phyloP scores from a whole-genome alignment of 2,888 invertebrate species.

The Sussaba pulchella region DNA sequence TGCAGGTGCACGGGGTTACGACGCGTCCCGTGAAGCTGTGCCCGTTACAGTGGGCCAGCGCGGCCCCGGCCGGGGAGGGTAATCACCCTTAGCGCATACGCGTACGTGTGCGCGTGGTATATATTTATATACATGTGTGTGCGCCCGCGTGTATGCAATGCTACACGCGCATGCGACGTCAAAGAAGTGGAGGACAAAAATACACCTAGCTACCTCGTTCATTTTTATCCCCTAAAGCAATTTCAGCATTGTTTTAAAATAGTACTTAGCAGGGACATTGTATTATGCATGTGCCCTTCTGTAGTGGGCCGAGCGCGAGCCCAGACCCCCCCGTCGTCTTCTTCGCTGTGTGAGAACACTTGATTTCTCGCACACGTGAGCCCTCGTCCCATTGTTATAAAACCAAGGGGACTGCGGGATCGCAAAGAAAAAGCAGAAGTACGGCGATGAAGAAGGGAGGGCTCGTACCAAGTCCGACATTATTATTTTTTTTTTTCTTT shows the following conservation, averaged over 20 bases:
- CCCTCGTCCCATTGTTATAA: conserved; percentile 82
- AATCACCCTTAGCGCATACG: conserved; percentile 70
- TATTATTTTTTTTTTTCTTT: conserved; percentile 61
- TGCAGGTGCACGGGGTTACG: conserved; percentile 67
- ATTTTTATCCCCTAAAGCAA: conserved; percentile 85
- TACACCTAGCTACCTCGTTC: conserved; percentile 84
- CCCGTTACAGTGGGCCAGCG: conserved; percentile 59
- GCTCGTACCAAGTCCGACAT: conserved; percentile 77
- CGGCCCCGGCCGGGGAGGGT: conserved; percentile 49
- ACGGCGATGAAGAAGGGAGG: conserved; percentile 62
- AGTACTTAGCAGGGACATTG: conserved; percentile 85
- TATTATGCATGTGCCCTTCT: conserved; percentile 84
- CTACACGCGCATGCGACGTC: conserved; percentile 65
- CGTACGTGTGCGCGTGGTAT: conserved; percentile 10
- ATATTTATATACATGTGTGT: conserved; percentile 46
- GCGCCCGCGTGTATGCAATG: conserved; percentile 14
- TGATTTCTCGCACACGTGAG: conserved; percentile 84
- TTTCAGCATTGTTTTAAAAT: conserved; percentile 85
- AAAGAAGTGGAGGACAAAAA: conserved; percentile 83
- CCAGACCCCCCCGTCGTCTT: conserved; percentile 42
- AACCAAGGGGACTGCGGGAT: conserved; percentile 65
- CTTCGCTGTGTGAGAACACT: conserved; percentile 82
- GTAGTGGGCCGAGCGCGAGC: conserved; percentile 73
- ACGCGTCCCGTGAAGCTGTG: conserved; percentile 62
- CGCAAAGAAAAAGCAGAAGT: conserved; percentile 55